Base-by-base conservation (phyloP, 2,888 invertebrate species). In the Drosophila formosana region DNA sequence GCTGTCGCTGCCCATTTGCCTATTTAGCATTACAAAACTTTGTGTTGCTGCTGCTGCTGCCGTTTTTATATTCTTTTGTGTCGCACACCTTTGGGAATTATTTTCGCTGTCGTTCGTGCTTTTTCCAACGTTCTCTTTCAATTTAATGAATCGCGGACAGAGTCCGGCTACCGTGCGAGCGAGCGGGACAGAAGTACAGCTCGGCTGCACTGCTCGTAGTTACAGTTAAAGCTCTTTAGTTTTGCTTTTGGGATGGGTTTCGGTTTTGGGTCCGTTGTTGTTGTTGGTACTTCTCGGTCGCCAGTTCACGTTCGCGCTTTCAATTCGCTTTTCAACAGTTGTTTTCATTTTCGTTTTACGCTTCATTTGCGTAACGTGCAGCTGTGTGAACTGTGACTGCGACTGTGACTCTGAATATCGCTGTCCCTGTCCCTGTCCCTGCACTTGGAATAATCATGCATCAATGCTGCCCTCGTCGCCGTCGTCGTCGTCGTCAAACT, bases 21-120 rank as follows among this genome's bases (percentile, higher is more conserved):
- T 83, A 84, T 89, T 83, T 88, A 83, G 83, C 83, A 88, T 83
- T 87, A 80, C 83, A 83, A 83, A 83, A 86, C 83, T 72, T 23
- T 50, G 57, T 26, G 18, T 18, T 18, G 18, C 18, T 18, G 18
- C 18, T 18, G 25, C 8, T 66, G 61, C 52, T 46, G 61, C 52
- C 39, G 32, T 71, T 71, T 66, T 66, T 66, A 30, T 73, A 63
- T 73, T 79, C 64, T 78, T 60, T 60, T 69, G 61, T 56, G 47
- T 55, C 58, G 50, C 66, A 70, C 64, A 74, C 77, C 61, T 76
- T 69, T 70, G 57, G 64, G 56, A 62, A 41, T 71, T 78, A 28
- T 50, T 71, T 78, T 88, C 61, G 81, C 83, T 86, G 87, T 72
- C 81, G 89, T 83, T 89, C 87, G 89, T 83, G 83, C 84, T 87